These are phyloP conservation scores for Sitta europaea DNA, from an alignment of 2,113 vertebrate species.

Conservation along the genomic window DNA sequence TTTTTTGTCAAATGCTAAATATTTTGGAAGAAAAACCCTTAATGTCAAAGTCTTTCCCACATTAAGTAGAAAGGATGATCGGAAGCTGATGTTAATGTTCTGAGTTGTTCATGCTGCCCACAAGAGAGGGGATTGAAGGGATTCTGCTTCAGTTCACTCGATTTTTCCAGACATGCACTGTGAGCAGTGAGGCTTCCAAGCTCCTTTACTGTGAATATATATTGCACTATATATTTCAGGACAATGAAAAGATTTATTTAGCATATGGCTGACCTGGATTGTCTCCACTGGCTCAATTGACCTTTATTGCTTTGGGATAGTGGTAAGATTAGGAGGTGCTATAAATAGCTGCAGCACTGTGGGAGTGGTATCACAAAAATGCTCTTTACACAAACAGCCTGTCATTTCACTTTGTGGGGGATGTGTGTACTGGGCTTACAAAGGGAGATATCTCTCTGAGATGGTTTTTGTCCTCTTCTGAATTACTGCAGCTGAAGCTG, in stretches of 20 bases:
- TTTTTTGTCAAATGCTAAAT: not conserved
- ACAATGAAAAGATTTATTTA: conserved; percentile 25
- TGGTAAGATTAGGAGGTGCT: conserved; percentile 20
- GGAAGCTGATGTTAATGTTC: not conserved
- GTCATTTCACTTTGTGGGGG: not conserved
- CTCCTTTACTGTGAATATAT: not conserved
- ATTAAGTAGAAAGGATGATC: not conserved
- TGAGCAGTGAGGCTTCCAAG: not conserved
- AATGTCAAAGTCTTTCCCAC: not conserved
- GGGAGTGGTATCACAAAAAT: conserved; percentile 16
- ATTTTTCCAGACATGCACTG: not conserved
- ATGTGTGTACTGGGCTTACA: not conserved
- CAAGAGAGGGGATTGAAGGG: not conserved
- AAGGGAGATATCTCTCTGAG: not conserved
- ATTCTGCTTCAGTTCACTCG: not conserved
- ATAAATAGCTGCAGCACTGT: conserved; percentile 22
- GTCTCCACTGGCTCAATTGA: conserved; percentile 24
- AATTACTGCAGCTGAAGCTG: not conserved
- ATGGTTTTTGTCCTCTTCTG: not conserved
- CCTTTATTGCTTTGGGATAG: conserved; percentile 45
- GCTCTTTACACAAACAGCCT: not conserved
- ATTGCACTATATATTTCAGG: not conserved
- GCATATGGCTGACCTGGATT: conserved; percentile 37
- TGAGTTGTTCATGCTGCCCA: not conserved
- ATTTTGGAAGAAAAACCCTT: not conserved